Evolutionary conservation across 2,797 vertebrate genomes (phyloP), one percentile per base, ranked within the genome.

Genomic region (Sebastes diploproa): DNA sequence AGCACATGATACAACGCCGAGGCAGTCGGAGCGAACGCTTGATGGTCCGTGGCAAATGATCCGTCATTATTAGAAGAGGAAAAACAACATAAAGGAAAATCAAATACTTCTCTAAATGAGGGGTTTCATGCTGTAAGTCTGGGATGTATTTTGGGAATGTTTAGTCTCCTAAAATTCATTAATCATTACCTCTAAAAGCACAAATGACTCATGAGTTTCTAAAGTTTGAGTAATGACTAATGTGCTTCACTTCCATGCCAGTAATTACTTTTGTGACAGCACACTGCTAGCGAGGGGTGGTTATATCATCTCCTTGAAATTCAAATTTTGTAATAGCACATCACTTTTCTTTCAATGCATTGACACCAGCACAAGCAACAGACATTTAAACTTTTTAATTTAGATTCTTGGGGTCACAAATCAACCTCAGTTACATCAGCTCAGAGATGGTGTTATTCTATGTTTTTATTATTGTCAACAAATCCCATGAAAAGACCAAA

Each of bases 41-140:
- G 88, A 88, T 81, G 84, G 69, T 86, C 78, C 75, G 75, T 88
- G 77, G 72, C 72, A 83, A 91, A 84, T 63, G 79, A 85, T 84
- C 72, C 46, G 42, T 86, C 71, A 86, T 89, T 85, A 80, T 62
- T 63, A 79, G 46, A 66, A 67, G 32, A n/a, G 16, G 69, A 62
- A n/a, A 72, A 72, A 55, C 12, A 60, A 73, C 7, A 58, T 9
- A 4, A 75, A 67, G 16, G 42, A n/a, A 63, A 81, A 30, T 65
- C 23, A 66, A 56, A 75, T 62, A 3, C 27, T 70, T 55, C 34
- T 75, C n/a, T 54, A 75, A 85, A 77, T 59, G 78, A 81, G 58
- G 66, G 50, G 4, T 38, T 83, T 76, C 6, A 9, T 72, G 71
- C 72, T 55, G 64, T 62, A 77, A 18, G 58, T n/a, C 64, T 74